A percentile compares a stretch with the other conserved stretches of the same genome.
Conservation (phyloP, 2,113 vertebrate species). For the Phyllopteryx taeniolatus region DNA sequence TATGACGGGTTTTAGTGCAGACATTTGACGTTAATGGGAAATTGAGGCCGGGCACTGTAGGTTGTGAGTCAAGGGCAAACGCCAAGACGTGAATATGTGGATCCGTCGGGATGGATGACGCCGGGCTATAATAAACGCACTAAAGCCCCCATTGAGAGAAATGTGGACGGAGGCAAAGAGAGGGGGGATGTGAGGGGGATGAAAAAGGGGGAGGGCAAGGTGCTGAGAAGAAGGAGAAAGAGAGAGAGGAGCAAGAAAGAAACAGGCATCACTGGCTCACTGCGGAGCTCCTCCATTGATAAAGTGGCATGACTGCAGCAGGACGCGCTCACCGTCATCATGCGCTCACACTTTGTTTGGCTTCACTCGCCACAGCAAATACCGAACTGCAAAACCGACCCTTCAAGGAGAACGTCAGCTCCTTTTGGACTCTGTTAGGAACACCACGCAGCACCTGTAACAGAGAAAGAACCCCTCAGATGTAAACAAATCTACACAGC, state of each 20-base stretch:
- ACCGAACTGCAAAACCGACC: not conserved
- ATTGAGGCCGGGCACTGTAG: not conserved
- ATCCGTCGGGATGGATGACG: not conserved
- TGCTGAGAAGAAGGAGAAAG: not conserved
- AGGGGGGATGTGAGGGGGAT: not conserved
- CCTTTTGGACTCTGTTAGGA: constrained; percentile 9
- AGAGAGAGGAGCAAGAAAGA: constrained; percentile 34
- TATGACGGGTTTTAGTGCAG: not conserved
- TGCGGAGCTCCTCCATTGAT: constrained; percentile 73
- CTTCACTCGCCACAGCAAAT: constrained; percentile 15
- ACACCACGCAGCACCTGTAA: constrained; percentile 40
- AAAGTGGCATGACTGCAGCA: constrained; percentile 61
- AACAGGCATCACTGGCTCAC: constrained; percentile 48
- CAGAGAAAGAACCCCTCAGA: constrained; percentile 12
- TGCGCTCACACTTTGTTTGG: constrained; percentile 45
- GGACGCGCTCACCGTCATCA: constrained; percentile 23
- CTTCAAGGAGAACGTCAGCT: not conserved
- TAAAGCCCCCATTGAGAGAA: not conserved
- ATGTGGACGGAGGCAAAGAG: not conserved
- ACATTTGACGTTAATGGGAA: not conserved
- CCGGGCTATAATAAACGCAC: not conserved
- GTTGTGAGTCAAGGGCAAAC: not conserved
- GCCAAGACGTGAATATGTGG: too few relatives aligned
- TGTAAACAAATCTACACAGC: not conserved
- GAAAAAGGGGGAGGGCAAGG: not conserved